These are phyloP conservation scores for Lithobates sylvaticus DNA, from an alignment of 2,797 vertebrate genomes.

Conservation along the genomic window DNA sequence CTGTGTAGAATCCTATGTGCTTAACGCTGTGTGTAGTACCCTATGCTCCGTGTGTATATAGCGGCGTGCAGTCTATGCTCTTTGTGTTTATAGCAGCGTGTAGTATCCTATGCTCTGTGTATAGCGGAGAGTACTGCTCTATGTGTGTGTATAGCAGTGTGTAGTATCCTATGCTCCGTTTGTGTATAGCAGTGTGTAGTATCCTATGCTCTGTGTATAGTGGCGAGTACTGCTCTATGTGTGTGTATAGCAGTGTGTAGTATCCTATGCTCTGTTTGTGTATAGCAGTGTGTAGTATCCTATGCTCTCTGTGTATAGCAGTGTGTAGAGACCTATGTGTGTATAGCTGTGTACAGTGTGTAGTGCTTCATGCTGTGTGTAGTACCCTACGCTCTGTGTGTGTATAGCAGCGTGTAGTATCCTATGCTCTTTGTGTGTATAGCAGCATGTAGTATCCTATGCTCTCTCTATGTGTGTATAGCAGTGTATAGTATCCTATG, in stretches of 20 bases:
- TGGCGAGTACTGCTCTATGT: too few species aligned
- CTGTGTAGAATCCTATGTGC: neutral
- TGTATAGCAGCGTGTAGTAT: neutral
- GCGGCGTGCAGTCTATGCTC: too few species aligned
- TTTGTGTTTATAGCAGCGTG: neutral
- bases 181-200: neutral
- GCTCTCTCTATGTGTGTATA: neutral
- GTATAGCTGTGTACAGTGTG: neutral
- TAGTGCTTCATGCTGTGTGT: neutral
- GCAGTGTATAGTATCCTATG: neutral
- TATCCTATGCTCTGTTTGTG: neutral
- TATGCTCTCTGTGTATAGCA: neutral
- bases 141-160: neutral
- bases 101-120: neutral
- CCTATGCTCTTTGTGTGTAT: neutral
- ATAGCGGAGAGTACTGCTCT: neutral
- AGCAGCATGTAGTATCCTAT: too few species aligned
- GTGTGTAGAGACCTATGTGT: neutral
- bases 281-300: neutral
- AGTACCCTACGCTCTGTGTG: neutral
- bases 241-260: neutral
- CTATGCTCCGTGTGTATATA: neutral
- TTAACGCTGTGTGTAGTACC: too few species aligned
- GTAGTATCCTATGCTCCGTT: neutral
- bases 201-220: too few species aligned